Evolutionary conservation across 2,888 invertebrate species (phyloP).

Genomic region (Apoda limacodes): DNA sequence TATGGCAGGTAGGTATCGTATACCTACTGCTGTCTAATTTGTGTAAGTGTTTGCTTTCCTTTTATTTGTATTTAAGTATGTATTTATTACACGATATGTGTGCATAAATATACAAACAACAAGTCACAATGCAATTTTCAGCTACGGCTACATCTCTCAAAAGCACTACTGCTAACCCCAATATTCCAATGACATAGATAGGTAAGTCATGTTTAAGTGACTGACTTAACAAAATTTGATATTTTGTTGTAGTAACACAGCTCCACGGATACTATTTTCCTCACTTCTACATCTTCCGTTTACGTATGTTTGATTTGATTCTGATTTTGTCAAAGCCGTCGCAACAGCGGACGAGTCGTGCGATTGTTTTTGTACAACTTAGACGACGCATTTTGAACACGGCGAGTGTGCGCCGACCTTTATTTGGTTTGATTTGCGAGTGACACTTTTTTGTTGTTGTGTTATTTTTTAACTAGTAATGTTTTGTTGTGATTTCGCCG

Average conservation of each 20-base stretch:
- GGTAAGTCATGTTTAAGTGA: too few species aligned
- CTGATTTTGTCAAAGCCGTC: slow-evolving; percentile 63
- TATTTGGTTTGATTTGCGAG: slow-evolving; percentile 60
- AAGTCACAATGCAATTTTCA: too few species aligned
- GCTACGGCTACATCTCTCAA: too few species aligned
- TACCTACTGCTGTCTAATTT: too few species aligned
- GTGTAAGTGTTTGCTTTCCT: too few species aligned
- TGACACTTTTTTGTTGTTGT: slow-evolving; percentile 54
- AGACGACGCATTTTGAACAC: slow-evolving; percentile 40
- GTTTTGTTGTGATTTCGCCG: slow-evolving; percentile 46
- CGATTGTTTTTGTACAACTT: slow-evolving; percentile 67
- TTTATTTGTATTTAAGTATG: too few species aligned
- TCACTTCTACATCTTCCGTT: slow-evolving; percentile 51
- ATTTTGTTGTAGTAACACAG: neutral
- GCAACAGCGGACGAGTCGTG: slow-evolving; percentile 49
- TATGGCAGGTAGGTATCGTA: too few species aligned
- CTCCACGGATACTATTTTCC: slow-evolving; percentile 29
- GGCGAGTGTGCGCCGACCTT: slow-evolving; percentile 36
- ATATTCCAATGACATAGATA: too few species aligned
- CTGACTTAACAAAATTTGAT: too few species aligned
- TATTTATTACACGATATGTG: too few species aligned
- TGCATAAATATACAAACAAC: too few species aligned
- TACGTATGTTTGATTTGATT: slow-evolving; percentile 59
- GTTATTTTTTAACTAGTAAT: slow-evolving; percentile 32
- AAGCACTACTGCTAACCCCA: too few species aligned